Evolutionary conservation across 1,140 invertebrate genomes (phyloP).

Genomic region (Laupala kohalensis): DNA sequence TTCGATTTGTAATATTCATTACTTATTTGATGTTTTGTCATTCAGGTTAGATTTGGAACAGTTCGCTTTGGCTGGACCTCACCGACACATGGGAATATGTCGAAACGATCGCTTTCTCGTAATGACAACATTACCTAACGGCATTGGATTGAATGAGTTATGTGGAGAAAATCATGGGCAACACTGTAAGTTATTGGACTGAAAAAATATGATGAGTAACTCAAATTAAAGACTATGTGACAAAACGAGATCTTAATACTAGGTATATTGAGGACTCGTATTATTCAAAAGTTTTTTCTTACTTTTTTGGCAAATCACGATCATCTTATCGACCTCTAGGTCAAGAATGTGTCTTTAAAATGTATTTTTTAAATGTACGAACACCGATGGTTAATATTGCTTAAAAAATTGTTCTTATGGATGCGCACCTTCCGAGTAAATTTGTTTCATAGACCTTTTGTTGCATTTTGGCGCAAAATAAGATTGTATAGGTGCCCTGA

Average conservation of each 20-base stretch:
- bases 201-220: too few relatives aligned
- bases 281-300: background rate
- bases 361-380: too few relatives aligned
- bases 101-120: conserved; percentile 17
- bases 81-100: conserved; percentile 17
- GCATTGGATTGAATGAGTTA: conserved; percentile 18
- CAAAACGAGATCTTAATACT: too few relatives aligned
- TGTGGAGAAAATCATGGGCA: conserved; percentile 20
- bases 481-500: too few relatives aligned
- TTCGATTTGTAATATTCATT: background rate
- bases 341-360: background rate
- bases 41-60: conserved; percentile 19
- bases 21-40: background rate
- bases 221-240: too few relatives aligned
- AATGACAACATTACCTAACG: conserved; percentile 17
- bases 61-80: conserved; percentile 17
- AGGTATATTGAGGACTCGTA: too few relatives aligned
- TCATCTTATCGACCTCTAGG: too few relatives aligned
- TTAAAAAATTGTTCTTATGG: too few relatives aligned
- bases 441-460: too few relatives aligned
- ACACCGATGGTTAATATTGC: too few relatives aligned
- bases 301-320: background rate
- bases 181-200: conserved; percentile 17
- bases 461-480: too few relatives aligned
- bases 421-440: too few relatives aligned